Evolutionary conservation across 35 echinoderm and acorn worm species (phyloP).

Genomic region (Apostichopus parvimensis): DNA sequence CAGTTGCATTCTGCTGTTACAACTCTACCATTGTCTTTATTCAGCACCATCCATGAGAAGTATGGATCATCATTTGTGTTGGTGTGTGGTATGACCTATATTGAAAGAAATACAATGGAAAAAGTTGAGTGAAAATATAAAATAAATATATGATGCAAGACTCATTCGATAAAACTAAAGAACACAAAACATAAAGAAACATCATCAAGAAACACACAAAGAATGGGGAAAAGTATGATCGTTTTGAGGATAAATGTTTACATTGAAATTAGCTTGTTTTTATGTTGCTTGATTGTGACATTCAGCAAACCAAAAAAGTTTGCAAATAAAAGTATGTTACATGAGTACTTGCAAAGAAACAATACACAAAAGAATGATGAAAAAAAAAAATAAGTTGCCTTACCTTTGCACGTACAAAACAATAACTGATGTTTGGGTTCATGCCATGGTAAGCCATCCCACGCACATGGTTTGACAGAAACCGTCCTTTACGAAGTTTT

Average conservation of each 20-base stretch:
- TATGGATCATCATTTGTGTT: slow-evolving; percentile 62
- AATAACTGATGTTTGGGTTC: slow-evolving; percentile 74
- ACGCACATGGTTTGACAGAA: slow-evolving; percentile 61
- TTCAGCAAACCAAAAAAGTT: too few species aligned
- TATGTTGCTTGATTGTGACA: too few species aligned
- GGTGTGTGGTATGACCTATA: slow-evolving; percentile 59
- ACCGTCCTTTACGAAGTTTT: slow-evolving; percentile 66
- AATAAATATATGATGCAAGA: neutral
- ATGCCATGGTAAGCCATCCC: slow-evolving; percentile 68
- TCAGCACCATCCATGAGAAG: slow-evolving; percentile 60
- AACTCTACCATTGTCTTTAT: slow-evolving; percentile 62
- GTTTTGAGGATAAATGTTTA: too few species aligned
- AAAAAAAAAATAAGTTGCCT: neutral
- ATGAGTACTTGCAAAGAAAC: too few species aligned
- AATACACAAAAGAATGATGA: neutral
- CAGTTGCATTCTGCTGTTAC: slow-evolving; percentile 70
- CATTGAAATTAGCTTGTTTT: too few species aligned
- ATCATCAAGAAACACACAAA: too few species aligned
- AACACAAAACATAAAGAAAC: too few species aligned
- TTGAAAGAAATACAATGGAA: too few species aligned
- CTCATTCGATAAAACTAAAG: too few species aligned
- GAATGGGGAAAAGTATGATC: too few species aligned
- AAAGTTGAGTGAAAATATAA: neutral
- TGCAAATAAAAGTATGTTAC: too few species aligned
- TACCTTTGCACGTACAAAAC: slow-evolving; percentile 75